Percentiles rank a stretch among this genome's conserved stretches.
Conservation (phyloP, 2,113 vertebrate genomes). For the Antechinus stuartii region DNA sequence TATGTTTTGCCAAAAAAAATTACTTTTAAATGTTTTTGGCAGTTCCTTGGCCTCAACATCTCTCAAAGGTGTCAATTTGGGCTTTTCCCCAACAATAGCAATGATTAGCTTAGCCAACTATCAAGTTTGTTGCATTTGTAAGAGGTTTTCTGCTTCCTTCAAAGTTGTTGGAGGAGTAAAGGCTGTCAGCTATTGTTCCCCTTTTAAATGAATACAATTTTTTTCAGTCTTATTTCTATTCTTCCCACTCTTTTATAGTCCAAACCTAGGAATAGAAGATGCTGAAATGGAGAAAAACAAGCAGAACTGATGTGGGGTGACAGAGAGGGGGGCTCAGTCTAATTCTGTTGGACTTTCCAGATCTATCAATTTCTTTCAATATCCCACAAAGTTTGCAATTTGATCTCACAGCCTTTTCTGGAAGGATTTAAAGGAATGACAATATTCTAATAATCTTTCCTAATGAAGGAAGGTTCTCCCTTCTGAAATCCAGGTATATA, state of each 20-base stretch:
- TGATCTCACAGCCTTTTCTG: conserved; percentile 46
- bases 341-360: conserved; percentile 6
- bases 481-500: background rate
- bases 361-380: background rate
- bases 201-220: conserved; percentile 7
- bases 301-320: background rate
- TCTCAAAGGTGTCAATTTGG: conserved; percentile 80
- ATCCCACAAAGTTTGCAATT: conserved; percentile 15
- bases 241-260: conserved; percentile 14
- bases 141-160: conserved; percentile 68
- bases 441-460: conserved; percentile 42
- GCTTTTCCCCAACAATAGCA: conserved; percentile 81
- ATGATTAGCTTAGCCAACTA: conserved; percentile 76
- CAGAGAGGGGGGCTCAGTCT: background rate
- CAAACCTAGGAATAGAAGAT: conserved; percentile 30
- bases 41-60: conserved; percentile 70
- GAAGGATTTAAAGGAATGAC: background rate
- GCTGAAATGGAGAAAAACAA: conserved; percentile 7
- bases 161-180: conserved; percentile 66
- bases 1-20: conserved; percentile 66
- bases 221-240: background rate
- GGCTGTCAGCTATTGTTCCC: conserved; percentile 49
- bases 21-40: conserved; percentile 77
- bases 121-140: conserved; percentile 75
- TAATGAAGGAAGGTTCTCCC: background rate